Percentiles rank a stretch among this genome's conserved stretches.
phyloP scores from a whole-genome alignment of 37 sponge, comb jelly and placozoan species.

The Haliclona indistincta region DNA sequence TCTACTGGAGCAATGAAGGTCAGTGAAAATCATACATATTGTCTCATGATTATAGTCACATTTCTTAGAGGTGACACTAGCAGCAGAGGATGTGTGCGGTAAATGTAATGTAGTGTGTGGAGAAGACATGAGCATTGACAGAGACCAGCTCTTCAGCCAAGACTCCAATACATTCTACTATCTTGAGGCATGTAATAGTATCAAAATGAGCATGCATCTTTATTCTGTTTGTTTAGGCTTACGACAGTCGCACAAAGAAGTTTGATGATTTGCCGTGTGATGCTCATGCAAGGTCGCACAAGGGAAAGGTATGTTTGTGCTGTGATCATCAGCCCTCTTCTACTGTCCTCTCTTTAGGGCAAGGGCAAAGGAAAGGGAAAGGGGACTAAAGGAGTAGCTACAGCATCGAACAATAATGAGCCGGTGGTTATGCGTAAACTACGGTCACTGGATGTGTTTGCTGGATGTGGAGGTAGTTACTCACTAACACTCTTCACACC shows the following conservation, averaged over 20 bases:
- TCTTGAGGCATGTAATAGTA: constrained; percentile 31
- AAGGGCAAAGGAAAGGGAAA: constrained; percentile 70
- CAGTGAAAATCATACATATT: constrained; percentile 1
- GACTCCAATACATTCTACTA: constrained; percentile 70
- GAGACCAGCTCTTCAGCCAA: constrained; percentile 51
- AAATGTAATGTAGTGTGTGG: constrained; percentile 68
- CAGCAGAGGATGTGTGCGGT: constrained; percentile 66
- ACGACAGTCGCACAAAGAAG: constrained; percentile 33
- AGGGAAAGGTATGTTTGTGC: constrained; percentile 47
- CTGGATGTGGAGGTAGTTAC: constrained; percentile 86
- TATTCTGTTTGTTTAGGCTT: constrained; percentile 18
- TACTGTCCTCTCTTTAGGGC: constrained; percentile 10
- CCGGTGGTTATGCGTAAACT: constrained; percentile 51
- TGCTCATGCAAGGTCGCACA: constrained; percentile 8
- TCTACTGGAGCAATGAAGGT: constrained; percentile 77
- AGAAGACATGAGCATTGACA: constrained; percentile 49
- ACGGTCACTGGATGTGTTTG: constrained; percentile 86
- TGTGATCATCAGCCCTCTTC: no score
- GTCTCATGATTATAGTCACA: no score
- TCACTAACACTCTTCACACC: neutral
- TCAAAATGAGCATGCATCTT: neutral
- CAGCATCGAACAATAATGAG: constrained; percentile 1
- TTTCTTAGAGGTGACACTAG: constrained; percentile 52
- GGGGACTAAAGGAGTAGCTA: neutral
- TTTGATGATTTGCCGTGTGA: constrained; percentile 52